Base-by-base conservation (phyloP, 2,888 invertebrate genomes). In the Diadromus collaris region DNA sequence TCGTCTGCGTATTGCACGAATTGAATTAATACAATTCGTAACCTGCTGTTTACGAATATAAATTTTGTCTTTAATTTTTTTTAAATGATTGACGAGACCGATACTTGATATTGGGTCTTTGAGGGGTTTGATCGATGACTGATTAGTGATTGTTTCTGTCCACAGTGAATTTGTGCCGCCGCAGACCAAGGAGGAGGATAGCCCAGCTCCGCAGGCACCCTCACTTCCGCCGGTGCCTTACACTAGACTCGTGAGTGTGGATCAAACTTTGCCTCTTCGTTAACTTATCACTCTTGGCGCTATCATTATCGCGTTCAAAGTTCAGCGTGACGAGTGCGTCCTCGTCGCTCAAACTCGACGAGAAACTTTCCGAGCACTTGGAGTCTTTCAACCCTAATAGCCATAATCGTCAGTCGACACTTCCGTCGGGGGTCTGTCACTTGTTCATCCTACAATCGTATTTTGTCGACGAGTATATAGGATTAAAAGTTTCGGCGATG, bases 91-190 rank as follows among this genome's bases (percentile, higher is more conserved):
- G 34, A 41, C 29, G 41, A 32, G 21, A 41, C 64, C 56, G 63
- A 34, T 38, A 5, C 13, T 54, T n/a, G n/a, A 29, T 9, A 41
- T 70, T 21, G 58, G 24, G 24, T n/a, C 34, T 60, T 13, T 9
- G 24, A 38, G 27, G 60, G 68, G 58, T 71, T 67, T 41, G 38
- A 44, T 48, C 54, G 54, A 27, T 24, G 58, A 75, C 71, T 81
- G 80, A 83, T 77, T 79, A 77, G 80, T 72, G 65, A 68, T 80
- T 51, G 51, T 76, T 82, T 90, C 79, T 90, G 90, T 87, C 86
- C 78, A 83, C 87, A 90, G 90, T 86, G 89, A 90, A 86, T 89
- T 90, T 84, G 88, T 88, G 73, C 87, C 89, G 83, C 88, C 90
- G 83, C 88, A 90, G 83, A 87, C 85, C 81, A 90, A 90, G 85